Evolutionary conservation across 2,113 vertebrate species (phyloP), one percentile per base, ranked within the genome.

Genomic region (Oryzias celebensis): DNA sequence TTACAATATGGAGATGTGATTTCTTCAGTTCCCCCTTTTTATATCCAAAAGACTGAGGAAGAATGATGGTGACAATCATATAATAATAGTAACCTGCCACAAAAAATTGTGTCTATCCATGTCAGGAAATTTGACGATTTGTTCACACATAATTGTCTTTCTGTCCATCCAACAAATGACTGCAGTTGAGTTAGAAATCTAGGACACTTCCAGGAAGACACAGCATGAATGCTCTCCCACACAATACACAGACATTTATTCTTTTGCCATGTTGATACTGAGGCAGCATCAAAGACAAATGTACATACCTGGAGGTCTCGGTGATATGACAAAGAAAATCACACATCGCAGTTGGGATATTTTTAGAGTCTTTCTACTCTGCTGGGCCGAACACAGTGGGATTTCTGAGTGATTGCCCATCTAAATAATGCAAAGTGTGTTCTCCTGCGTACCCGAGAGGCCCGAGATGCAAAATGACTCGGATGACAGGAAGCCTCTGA

Each of bases 341-440:
- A 82, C 73, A 71, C 78, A 64, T 73, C 53, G 71, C 61, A 52
- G 58, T 42, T 72, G 65, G 64, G 77, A 81, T 92, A 91, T 91
- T 90, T 91, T 91, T 92, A 91, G 89, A 78, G 42, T 69, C 18
- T 43, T 60, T 68, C 68, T 71, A 65, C 58, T 81, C 63, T 52
- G 69, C 79, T 61, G 70, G 55, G 62, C 75, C 70, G 60, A 83
- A 89, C 85, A 89, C 81, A 74, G 60, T 71, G 78, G 84, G 79
- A 81, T 88, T 78, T 88, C 83, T 85, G 87, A 91, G 75, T 77
- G 83, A 91, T 89, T 84, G 84, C 74, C 69, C 78, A 87, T 81
- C 89, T 91, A 83, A 93, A 91, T 93, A 91, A 91, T 92, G 84
- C 86, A 93, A 80, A 86, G 64, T 73, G 57, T 74, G 78, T 87